Evolutionary conservation across 2,888 invertebrate species (phyloP).

Genomic region (Hirtodrosophila confusa): DNA sequence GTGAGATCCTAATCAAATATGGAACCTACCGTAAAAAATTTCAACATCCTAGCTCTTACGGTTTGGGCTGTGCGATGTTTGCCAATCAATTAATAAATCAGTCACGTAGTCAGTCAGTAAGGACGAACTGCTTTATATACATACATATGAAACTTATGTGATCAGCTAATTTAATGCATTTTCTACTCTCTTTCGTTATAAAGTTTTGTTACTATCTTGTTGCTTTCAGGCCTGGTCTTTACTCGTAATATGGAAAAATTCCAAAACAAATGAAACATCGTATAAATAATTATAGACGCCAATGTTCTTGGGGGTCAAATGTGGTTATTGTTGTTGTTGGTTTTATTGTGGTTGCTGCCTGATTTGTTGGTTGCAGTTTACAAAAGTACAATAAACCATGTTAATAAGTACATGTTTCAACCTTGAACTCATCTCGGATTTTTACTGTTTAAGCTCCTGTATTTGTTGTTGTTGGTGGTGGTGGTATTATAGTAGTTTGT

Average conservation of each 20-base stretch:
- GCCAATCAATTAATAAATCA: too few species aligned
- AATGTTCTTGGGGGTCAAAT: slow-evolving; percentile 49
- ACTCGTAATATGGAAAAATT: slow-evolving; percentile 76
- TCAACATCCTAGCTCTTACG: too few species aligned
- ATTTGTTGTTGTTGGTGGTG: slow-evolving; percentile 25
- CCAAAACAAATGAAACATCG: slow-evolving; percentile 83
- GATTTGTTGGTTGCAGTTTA: slow-evolving; percentile 37
- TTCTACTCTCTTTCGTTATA: slow-evolving; percentile 8
- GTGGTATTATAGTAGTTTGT: slow-evolving; percentile 17
- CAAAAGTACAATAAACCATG: slow-evolving; percentile 80
- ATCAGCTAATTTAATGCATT: not conserved
- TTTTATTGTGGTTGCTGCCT: slow-evolving; percentile 30
- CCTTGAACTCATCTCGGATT: slow-evolving; percentile 75
- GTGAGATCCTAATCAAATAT: too few species aligned
- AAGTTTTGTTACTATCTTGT: slow-evolving; percentile 5
- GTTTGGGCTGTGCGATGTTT: too few species aligned
- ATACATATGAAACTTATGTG: too few species aligned
- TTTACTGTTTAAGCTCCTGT: slow-evolving; percentile 31
- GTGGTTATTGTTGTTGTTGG: slow-evolving; percentile 27
- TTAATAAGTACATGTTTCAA: slow-evolving; percentile 78
- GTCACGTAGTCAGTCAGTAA: too few species aligned
- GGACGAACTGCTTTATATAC: too few species aligned
- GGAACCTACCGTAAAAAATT: too few species aligned
- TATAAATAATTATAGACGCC: slow-evolving; percentile 81
- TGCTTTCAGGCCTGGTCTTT: not conserved